phyloP scores from a whole-genome alignment of 2,113 vertebrate genomes.

The Syngnathus scovelli region DNA sequence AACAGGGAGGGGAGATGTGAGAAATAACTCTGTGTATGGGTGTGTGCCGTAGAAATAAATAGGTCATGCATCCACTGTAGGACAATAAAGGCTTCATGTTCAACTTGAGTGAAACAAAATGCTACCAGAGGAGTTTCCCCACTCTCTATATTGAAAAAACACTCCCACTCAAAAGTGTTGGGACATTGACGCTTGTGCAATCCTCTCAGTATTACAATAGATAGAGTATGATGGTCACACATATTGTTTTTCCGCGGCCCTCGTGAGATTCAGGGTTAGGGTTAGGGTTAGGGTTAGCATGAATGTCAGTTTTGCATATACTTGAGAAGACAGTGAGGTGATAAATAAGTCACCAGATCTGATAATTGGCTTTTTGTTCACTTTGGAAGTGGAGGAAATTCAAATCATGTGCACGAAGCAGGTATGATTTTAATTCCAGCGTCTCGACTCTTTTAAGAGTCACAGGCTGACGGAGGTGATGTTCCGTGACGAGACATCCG shows the following conservation, averaged over 20 bases:
- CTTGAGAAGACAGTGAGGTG: too few species aligned
- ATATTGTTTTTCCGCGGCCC: too few species aligned
- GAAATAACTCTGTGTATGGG: conserved; percentile 12
- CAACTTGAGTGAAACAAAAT: conserved; percentile 52
- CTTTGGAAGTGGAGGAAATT: neutral
- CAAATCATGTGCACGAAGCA: neutral
- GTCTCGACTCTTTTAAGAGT: neutral
- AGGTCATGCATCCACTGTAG: conserved; percentile 60
- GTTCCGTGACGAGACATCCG: conserved; percentile 5
- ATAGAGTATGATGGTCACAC: too few species aligned
- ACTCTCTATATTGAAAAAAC: neutral
- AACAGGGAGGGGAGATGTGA: conserved; percentile 13
- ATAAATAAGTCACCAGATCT: neutral
- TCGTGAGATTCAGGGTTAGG: too few species aligned
- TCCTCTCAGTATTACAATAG: neutral
- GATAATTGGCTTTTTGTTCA: neutral
- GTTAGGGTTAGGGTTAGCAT: too few species aligned
- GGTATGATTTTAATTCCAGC: neutral
- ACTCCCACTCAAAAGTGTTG: neutral
- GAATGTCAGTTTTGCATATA: too few species aligned
- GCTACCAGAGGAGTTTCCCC: conserved; percentile 9
- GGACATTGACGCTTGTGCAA: neutral
- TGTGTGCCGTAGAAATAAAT: conserved; percentile 38
- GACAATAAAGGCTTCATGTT: conserved; percentile 55
- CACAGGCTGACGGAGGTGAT: conserved; percentile 8